These are phyloP conservation scores for Cynopterus sphinx DNA, from an alignment of 2,797 vertebrate genomes.

Conservation along the genomic window DNA sequence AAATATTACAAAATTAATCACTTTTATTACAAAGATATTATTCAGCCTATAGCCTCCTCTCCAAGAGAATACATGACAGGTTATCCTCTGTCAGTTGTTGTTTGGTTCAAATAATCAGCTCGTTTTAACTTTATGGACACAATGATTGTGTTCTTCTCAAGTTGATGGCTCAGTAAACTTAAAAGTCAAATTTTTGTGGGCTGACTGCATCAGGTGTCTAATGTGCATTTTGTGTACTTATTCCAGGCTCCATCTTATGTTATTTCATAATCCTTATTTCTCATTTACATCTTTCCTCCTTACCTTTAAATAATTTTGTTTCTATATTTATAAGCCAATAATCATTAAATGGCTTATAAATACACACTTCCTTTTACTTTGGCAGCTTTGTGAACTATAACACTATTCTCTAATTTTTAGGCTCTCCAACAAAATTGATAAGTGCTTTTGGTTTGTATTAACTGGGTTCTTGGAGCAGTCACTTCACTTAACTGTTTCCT, in stretches of 20 bases:
- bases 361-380: background rate
- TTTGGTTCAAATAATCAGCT: background rate
- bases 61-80: background rate
- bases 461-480: background rate
- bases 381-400: background rate
- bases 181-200: background rate
- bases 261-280: background rate
- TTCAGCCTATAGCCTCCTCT: background rate
- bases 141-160: background rate
- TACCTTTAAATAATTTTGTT: constrained; percentile 23
- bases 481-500: background rate
- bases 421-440: background rate
- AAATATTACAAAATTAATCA: background rate
- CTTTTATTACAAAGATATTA: constrained; percentile 10
- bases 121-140: background rate
- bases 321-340: background rate
- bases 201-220: background rate
- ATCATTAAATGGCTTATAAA: background rate
- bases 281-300: background rate
- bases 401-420: background rate
- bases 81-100: background rate
- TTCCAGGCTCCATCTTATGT: background rate
- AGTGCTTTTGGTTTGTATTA: background rate
- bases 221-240: background rate
- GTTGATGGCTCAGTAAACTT: background rate